Evolutionary conservation across 2,113 vertebrate genomes (phyloP).

Genomic region (Acanthochromis polyacanthus): DNA sequence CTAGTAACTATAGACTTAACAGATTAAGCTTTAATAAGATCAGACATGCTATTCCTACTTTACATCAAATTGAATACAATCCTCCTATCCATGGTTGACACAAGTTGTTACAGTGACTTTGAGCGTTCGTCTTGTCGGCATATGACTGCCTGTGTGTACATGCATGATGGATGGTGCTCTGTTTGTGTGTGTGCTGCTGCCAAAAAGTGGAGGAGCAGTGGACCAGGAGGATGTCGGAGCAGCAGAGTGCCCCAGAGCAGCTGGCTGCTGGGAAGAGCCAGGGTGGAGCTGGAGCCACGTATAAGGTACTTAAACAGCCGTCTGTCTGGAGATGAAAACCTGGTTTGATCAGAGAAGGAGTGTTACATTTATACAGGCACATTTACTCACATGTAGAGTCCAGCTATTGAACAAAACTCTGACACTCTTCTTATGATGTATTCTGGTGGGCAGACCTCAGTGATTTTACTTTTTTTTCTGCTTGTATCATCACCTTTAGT

Average conservation of each 20-base stretch:
- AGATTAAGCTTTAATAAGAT: not conserved
- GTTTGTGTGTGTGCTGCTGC: conserved; percentile 49
- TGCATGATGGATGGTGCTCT: conserved; percentile 41
- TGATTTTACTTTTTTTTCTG: not conserved
- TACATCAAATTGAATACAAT: not conserved
- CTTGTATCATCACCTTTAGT: too few species aligned
- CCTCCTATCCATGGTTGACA: not conserved
- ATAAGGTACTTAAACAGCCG: conserved; percentile 85
- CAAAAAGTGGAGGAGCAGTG: conserved; percentile 68
- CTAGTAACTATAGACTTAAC: not conserved
- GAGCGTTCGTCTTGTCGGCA: not conserved
- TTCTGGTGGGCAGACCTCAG: not conserved
- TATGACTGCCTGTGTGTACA: not conserved
- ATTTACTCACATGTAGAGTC: not conserved
- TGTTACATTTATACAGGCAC: not conserved
- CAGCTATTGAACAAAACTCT: not conserved
- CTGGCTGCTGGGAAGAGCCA: conserved; percentile 88
- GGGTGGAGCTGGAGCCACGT: conserved; percentile 84
- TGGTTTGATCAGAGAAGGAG: not conserved
- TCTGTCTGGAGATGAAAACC: not conserved
- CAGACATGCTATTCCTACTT: not conserved
- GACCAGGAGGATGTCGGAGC: conserved; percentile 87
- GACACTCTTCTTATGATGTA: not conserved
- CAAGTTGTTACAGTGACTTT: conserved; percentile 2
- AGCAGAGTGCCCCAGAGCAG: conserved; percentile 88